phyloP scores from a whole-genome alignment of 1,140 invertebrate genomes.

The Drosophila mayri region DNA sequence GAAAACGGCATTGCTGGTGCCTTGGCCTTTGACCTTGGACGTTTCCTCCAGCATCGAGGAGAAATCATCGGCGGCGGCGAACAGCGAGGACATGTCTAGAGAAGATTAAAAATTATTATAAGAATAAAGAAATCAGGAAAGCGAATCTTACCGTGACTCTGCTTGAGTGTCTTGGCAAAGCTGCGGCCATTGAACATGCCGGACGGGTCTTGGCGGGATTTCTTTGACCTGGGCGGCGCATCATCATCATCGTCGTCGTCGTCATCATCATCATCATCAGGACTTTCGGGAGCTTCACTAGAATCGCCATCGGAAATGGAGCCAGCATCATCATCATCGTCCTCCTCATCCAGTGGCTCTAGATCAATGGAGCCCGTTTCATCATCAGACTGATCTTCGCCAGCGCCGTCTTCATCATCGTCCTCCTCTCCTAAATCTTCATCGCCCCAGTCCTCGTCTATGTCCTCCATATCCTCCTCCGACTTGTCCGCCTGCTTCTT shows the following conservation, averaged over 20 bases:
- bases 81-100: slow-evolving; percentile 86
- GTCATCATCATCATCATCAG: slow-evolving; percentile 63
- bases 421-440: slow-evolving; percentile 81
- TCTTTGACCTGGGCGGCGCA: slow-evolving; percentile 82
- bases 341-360: slow-evolving; percentile 58
- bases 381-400: slow-evolving; percentile 69
- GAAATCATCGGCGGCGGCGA: slow-evolving; percentile 91
- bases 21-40: slow-evolving; percentile 87
- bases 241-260: slow-evolving; percentile 37
- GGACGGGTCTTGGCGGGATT: slow-evolving; percentile 60
- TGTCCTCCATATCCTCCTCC: slow-evolving; percentile 77
- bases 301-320: slow-evolving; percentile 47
- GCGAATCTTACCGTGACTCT: slow-evolving; percentile 64
- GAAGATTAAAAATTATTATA: slow-evolving; percentile 2
- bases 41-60: slow-evolving; percentile 90
- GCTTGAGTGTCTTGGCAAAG: slow-evolving; percentile 78
- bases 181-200: slow-evolving; percentile 46
- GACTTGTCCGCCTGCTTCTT: slow-evolving; percentile 61
- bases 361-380: slow-evolving; percentile 73
- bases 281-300: slow-evolving; percentile 61
- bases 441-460: slow-evolving; percentile 80
- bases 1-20: slow-evolving; percentile 87
- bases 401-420: slow-evolving; percentile 73
- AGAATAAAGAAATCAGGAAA: background rate
- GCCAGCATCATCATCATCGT: slow-evolving; percentile 70